Evolutionary conservation across 1,140 invertebrate species (phyloP).

Genomic region (Harlomillsia oculata): DNA sequence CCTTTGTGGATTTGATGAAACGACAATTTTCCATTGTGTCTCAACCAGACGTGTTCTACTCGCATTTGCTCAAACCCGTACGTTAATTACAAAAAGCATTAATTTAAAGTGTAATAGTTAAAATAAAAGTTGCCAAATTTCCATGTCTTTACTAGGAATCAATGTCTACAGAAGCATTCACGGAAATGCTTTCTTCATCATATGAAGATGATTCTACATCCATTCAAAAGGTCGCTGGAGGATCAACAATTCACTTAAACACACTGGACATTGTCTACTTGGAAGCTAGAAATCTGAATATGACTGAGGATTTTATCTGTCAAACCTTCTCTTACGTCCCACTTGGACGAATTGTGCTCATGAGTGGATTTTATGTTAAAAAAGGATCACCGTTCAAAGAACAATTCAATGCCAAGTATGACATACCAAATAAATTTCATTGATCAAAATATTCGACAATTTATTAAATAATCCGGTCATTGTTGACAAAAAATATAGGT

Average conservation of each 20-base stretch:
- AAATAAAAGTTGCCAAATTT: too few relatives aligned
- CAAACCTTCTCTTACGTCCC: background rate
- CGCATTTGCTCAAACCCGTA: background rate
- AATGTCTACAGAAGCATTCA: too few relatives aligned
- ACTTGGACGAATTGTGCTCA: background rate
- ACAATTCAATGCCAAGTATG: slow-evolving; percentile 3
- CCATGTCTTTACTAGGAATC: too few relatives aligned
- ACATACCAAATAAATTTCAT: background rate
- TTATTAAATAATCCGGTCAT: too few relatives aligned
- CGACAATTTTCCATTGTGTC: background rate
- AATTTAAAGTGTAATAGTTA: background rate
- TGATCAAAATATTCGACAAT: background rate
- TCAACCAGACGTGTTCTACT: slow-evolving; percentile 4
- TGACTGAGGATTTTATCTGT: background rate
- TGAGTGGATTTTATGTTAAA: slow-evolving; percentile 7
- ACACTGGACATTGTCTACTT: background rate
- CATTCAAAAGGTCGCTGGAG: background rate
- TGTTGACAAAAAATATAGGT: background rate
- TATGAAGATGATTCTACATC: background rate
- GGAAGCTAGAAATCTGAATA: background rate
- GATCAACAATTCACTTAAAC: background rate
- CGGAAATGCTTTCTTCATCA: too few relatives aligned
- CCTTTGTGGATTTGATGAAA: slow-evolving; percentile 1
- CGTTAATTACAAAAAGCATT: background rate
- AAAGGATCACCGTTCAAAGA: slow-evolving; percentile 10